Conservation (phyloP, 2,888 invertebrate species). For the Drosophila neotestacea region DNA sequence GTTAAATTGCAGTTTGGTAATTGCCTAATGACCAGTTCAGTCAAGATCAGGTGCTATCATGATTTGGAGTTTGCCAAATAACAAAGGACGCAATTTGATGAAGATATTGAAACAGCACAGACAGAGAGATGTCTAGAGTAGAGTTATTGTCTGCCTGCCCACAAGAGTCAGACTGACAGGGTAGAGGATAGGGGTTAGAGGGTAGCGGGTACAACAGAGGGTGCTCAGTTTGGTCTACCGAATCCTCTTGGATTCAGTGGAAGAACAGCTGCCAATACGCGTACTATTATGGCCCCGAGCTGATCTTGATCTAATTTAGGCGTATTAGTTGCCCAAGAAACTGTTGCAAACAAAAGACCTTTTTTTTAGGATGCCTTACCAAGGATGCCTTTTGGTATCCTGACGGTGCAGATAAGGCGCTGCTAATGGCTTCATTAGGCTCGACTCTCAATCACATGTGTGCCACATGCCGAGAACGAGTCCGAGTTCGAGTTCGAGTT, state of each 20-base stretch:
- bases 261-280: conserved; percentile 67
- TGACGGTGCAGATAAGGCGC: conserved; percentile 64
- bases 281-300: conserved; percentile 57
- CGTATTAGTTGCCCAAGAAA: conserved; percentile 77
- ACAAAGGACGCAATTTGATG: conserved; percentile 33
- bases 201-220: not conserved
- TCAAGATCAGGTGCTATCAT: conserved; percentile 68
- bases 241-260: conserved; percentile 53
- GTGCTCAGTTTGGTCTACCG: conserved; percentile 43
- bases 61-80: conserved; percentile 58
- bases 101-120: conserved; percentile 44
- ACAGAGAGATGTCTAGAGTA: conserved; percentile 50
- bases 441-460: conserved; percentile 62
- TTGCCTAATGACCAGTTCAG: conserved; percentile 60
- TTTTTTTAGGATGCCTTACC: conserved; percentile 47
- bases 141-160: conserved; percentile 64
- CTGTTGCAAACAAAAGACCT: conserved; percentile 63
- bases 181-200: conserved; percentile 3
- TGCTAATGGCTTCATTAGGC: conserved; percentile 78
- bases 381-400: conserved; percentile 56
- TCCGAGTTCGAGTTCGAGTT: conserved; percentile 20
- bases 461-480: conserved; percentile 70
- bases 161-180: conserved; percentile 50
- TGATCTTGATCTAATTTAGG: conserved; percentile 80
- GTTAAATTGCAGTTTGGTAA: conserved; percentile 45